Conservation (phyloP, 37 sponge, comb jelly and placozoan genomes). For the Bolinopsis microptera region DNA sequence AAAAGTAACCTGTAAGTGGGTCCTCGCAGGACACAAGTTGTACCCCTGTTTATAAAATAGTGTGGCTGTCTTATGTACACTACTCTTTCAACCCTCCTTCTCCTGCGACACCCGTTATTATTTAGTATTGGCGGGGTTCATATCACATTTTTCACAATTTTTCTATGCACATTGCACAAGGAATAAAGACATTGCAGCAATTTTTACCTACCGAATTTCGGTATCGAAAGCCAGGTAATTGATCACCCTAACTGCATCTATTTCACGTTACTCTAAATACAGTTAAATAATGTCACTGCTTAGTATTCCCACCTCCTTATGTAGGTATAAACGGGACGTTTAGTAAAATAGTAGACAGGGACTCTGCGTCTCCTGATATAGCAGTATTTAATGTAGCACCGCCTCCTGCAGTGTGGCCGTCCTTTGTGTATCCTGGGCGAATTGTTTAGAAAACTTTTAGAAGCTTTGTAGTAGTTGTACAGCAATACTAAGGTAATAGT, state of each 20-base stretch:
- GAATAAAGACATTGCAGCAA: too few relatives aligned
- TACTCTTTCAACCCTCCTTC: background rate
- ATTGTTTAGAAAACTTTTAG: background rate
- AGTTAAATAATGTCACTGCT: background rate
- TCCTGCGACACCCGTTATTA: background rate
- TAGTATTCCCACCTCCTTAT: background rate
- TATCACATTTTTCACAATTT: too few relatives aligned
- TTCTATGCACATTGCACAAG: too few relatives aligned
- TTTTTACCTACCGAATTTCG: too few relatives aligned
- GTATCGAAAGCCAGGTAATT: too few relatives aligned
- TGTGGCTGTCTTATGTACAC: background rate
- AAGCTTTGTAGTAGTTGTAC: background rate
- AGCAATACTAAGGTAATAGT: too few relatives aligned
- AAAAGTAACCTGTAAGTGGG: constrained; percentile 36
- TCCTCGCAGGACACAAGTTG: background rate
- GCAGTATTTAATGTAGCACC: constrained; percentile 9
- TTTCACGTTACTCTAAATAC: too few relatives aligned
- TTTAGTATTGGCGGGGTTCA: too few relatives aligned
- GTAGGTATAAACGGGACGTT: background rate
- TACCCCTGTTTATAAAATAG: background rate
- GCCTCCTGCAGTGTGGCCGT: background rate
- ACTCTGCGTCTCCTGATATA: background rate
- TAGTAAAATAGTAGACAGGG: background rate
- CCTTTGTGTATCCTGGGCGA: background rate
- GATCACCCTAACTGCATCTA: too few relatives aligned